These are phyloP conservation scores for Gracilinanus agilis DNA, from an alignment of 2,113 vertebrate genomes.

Conservation along the genomic window DNA sequence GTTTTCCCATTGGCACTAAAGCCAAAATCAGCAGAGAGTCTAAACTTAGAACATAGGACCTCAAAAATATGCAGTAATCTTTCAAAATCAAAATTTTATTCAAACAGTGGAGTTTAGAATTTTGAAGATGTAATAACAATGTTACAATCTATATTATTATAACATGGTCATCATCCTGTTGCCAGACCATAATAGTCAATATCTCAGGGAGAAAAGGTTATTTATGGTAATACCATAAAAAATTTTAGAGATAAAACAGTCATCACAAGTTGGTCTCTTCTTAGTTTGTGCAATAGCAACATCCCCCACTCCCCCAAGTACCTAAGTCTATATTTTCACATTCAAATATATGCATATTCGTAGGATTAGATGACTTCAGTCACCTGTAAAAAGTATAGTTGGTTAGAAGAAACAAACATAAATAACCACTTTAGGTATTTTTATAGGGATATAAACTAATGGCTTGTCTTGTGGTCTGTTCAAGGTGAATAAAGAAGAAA, in stretches of 20 bases:
- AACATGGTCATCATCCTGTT: neutral
- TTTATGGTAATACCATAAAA: neutral
- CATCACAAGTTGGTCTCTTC: slow-evolving; percentile 5
- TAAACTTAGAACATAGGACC: slow-evolving; percentile 23
- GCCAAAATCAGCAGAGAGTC: slow-evolving; percentile 25
- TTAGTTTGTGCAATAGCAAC: neutral
- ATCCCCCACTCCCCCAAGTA: neutral
- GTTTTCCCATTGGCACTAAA: neutral
- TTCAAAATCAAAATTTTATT: slow-evolving; percentile 8
- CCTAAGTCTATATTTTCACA: neutral
- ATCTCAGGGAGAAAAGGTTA: neutral
- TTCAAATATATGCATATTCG: neutral
- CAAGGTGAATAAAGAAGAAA: slow-evolving; percentile 38
- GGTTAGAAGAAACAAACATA: slow-evolving; percentile 60
- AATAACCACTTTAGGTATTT: slow-evolving; percentile 44
- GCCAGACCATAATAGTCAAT: neutral
- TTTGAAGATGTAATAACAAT: neutral
- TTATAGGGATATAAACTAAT: slow-evolving; percentile 57
- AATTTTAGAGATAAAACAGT: slow-evolving; percentile 25
- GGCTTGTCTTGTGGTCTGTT: slow-evolving; percentile 38
- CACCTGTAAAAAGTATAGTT: slow-evolving; percentile 21
- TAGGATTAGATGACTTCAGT: slow-evolving; percentile 42
- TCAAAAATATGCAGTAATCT: neutral
- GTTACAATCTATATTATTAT: neutral
- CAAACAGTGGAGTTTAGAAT: neutral